These are phyloP conservation scores for Selenia dentaria DNA, from an alignment of 2,888 invertebrate species.

Conservation along the genomic window DNA sequence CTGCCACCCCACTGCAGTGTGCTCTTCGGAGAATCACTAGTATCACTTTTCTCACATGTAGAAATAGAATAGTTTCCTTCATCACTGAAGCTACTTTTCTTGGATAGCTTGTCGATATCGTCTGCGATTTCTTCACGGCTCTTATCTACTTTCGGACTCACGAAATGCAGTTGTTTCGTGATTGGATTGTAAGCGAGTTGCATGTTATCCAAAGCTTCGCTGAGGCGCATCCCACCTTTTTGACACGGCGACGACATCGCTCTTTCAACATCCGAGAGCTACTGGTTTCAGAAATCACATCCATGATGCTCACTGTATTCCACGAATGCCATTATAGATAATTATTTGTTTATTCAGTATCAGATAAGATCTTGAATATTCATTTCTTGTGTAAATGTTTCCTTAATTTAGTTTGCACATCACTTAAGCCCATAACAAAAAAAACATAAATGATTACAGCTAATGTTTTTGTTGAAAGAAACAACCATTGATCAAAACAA, in stretches of 20 bases:
- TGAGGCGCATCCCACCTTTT: constrained; percentile 85
- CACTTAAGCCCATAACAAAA: constrained; percentile 6
- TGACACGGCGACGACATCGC: constrained; percentile 74
- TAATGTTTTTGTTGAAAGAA: constrained; percentile 39
- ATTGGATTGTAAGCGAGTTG: constrained; percentile 90
- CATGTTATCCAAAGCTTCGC: constrained; percentile 89
- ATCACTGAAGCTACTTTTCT: constrained; percentile 81
- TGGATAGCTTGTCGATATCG: constrained; percentile 74
- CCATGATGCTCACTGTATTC: constrained; percentile 52
- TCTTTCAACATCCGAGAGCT: constrained; percentile 45
- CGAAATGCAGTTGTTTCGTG: constrained; percentile 88
- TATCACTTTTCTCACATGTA: constrained; percentile 80
- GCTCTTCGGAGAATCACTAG: constrained; percentile 80
- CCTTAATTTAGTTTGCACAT: constrained; percentile 16
- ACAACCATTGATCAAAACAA: constrained; percentile 20
- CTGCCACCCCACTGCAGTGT: constrained; percentile 77
- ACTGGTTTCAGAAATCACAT: constrained; percentile 45
- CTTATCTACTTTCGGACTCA: constrained; percentile 75
- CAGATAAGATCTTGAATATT: constrained; percentile 5
- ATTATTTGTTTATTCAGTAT: constrained; percentile 15
- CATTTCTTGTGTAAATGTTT: constrained; percentile 8
- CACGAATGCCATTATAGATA: constrained; percentile 47
- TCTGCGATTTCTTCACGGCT: constrained; percentile 56
- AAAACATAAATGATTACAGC: constrained; percentile 21
- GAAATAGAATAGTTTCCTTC: constrained; percentile 79